A percentile compares a stretch with the other conserved stretches of the same genome.
These are phyloP conservation scores for Megaceryle torquata DNA, from an alignment of 2,113 vertebrate species.

Conservation along the genomic window DNA sequence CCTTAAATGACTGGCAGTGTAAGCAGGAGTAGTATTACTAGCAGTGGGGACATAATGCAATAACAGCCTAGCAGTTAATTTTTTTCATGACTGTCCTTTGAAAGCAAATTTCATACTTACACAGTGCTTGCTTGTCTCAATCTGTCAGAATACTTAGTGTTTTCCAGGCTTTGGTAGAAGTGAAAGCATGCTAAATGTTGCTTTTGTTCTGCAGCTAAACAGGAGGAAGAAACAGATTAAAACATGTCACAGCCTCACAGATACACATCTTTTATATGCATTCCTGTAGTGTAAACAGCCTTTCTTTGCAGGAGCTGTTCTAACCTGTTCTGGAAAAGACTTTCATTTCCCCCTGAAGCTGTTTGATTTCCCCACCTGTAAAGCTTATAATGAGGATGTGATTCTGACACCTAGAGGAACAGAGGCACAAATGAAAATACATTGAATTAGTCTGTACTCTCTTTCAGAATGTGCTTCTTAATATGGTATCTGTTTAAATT, in stretches of 20 bases:
- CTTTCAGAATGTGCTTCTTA: not conserved
- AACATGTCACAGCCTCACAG: not conserved
- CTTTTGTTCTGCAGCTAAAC: not conserved
- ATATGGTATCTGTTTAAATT: not conserved
- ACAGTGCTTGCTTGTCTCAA: not conserved
- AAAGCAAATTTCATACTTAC: not conserved
- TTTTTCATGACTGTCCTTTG: not conserved
- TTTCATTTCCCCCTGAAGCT: not conserved
- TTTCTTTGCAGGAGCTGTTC: not conserved
- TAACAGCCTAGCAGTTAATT: not conserved
- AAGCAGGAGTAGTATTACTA: not conserved
- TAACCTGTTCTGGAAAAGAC: not conserved
- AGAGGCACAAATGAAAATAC: not conserved
- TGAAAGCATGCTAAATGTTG: not conserved
- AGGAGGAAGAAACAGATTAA: not conserved
- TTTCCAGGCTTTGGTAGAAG: not conserved
- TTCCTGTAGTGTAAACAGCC: not conserved
- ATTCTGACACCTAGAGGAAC: not conserved
- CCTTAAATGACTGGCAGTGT: not conserved
- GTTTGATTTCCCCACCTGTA: not conserved
- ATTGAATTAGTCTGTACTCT: not conserved
- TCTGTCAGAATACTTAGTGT: not conserved
- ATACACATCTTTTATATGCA: not conserved
- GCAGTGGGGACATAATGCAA: not conserved
- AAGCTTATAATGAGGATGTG: not conserved